Evolutionary conservation across 2,113 vertebrate species (phyloP).

Genomic region (Corythornis cristatus): DNA sequence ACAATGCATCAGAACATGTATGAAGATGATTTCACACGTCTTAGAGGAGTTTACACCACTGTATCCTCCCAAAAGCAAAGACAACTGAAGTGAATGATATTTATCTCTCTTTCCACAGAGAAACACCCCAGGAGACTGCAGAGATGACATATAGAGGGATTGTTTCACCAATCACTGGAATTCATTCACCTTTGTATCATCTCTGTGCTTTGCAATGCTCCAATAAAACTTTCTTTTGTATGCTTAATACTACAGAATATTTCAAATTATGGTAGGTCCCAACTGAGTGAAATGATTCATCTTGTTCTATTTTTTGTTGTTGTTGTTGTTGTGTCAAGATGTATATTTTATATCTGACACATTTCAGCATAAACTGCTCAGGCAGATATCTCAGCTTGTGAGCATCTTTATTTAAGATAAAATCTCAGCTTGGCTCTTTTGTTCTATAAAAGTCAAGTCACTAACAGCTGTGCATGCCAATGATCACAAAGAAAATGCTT

Average conservation of each 20-base stretch:
- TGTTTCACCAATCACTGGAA: conserved; percentile 17
- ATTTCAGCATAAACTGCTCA: neutral
- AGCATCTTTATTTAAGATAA: neutral
- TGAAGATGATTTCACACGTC: neutral
- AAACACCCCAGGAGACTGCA: neutral
- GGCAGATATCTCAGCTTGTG: neutral
- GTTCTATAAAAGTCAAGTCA: neutral
- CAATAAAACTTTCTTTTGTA: conserved; percentile 11
- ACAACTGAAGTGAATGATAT: neutral
- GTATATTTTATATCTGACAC: neutral
- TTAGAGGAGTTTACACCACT: neutral
- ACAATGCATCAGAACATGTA: neutral
- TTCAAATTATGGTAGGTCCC: neutral
- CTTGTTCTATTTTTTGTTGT: neutral
- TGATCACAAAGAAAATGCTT: neutral
- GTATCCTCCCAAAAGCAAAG: neutral
- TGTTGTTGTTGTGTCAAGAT: neutral
- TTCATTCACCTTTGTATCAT: conserved; percentile 15
- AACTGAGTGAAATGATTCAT: neutral
- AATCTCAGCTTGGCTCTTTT: neutral
- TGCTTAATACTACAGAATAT: neutral
- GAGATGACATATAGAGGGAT: neutral
- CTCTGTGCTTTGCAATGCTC: neutral
- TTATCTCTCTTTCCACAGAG: neutral
- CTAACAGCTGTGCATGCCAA: neutral